phyloP scores from a whole-genome alignment of 1,140 invertebrate genomes.

The Centruroides vittatus region DNA sequence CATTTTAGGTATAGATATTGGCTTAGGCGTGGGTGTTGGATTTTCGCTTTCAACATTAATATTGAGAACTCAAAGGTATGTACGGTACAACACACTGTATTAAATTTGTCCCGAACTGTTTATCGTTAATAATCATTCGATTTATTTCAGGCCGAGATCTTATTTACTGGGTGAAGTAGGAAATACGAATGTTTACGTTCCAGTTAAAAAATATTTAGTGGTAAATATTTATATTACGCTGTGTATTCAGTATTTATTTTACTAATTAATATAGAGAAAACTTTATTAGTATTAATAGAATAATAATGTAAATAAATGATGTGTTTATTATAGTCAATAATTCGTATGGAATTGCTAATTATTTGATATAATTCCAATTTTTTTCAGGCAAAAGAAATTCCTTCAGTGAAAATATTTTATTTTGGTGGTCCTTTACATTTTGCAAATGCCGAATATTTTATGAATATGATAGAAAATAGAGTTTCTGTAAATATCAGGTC shows the following conservation, averaged over 20 bases:
- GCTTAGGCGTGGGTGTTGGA: constrained; percentile 33
- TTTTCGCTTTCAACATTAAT: constrained; percentile 36
- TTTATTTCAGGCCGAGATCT: constrained; percentile 8
- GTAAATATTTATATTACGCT: background rate
- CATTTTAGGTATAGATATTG: constrained; percentile 35
- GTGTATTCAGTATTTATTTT: too few relatives aligned
- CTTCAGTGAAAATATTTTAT: constrained; percentile 31
- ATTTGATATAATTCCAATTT: too few relatives aligned
- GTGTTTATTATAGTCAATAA: too few relatives aligned
- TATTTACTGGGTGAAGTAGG: constrained; percentile 15
- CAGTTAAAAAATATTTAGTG: constrained; percentile 10
- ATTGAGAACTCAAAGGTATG: constrained; percentile 20
- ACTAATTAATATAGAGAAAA: too few relatives aligned
- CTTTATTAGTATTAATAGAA: too few relatives aligned
- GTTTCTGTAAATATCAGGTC: background rate
- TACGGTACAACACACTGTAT: too few relatives aligned
- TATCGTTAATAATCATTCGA: background rate
- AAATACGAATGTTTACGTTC: constrained; percentile 16
- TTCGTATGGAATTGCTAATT: too few relatives aligned
- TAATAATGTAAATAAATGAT: too few relatives aligned
- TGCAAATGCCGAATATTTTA: constrained; percentile 34
- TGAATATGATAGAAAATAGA: background rate
- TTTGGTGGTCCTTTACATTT: constrained; percentile 35
- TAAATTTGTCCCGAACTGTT: too few relatives aligned
- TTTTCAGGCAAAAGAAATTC: constrained; percentile 22